These are phyloP conservation scores for Deilephila porcellus DNA, from an alignment of 2,888 invertebrate species.

Conservation along the genomic window DNA sequence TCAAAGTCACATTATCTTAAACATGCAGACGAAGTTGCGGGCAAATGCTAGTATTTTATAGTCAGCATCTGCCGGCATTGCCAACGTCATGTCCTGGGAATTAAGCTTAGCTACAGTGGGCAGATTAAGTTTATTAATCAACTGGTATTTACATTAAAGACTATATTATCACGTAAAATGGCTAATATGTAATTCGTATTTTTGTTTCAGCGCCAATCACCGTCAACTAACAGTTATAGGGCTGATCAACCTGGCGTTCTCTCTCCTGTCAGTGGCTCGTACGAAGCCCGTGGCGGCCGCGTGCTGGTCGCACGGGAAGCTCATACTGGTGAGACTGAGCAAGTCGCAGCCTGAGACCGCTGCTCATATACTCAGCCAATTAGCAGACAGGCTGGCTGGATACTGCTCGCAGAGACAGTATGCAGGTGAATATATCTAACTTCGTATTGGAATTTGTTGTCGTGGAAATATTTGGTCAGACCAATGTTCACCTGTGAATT, in stretches of 20 bases:
- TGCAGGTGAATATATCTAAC: slow-evolving; percentile 54
- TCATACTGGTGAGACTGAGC: slow-evolving; percentile 67
- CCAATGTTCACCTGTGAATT: no score
- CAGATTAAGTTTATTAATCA: no score
- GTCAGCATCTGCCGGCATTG: no score
- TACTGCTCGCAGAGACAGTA: slow-evolving; percentile 61
- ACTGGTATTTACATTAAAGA: no score
- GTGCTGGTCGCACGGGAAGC: slow-evolving; percentile 70
- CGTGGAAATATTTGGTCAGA: no score
- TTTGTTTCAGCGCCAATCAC: slow-evolving; percentile 64
- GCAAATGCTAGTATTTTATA: no score
- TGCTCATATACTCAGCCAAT: slow-evolving; percentile 59
- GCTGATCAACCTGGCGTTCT: slow-evolving; percentile 70
- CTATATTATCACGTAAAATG: no score
- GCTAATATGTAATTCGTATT: no score
- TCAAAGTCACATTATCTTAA: no score
- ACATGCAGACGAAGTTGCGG: no score
- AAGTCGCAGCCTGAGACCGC: slow-evolving; percentile 70
- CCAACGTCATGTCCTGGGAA: no score
- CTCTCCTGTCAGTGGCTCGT: slow-evolving; percentile 57
- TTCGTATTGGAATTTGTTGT: neutral
- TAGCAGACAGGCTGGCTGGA: slow-evolving; percentile 64
- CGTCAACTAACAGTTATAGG: slow-evolving; percentile 71
- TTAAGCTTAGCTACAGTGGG: no score
- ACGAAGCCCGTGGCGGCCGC: slow-evolving; percentile 52